These are phyloP conservation scores for Silurus lanzhouensis DNA, from an alignment of 2,797 vertebrate genomes.

Conservation along the genomic window DNA sequence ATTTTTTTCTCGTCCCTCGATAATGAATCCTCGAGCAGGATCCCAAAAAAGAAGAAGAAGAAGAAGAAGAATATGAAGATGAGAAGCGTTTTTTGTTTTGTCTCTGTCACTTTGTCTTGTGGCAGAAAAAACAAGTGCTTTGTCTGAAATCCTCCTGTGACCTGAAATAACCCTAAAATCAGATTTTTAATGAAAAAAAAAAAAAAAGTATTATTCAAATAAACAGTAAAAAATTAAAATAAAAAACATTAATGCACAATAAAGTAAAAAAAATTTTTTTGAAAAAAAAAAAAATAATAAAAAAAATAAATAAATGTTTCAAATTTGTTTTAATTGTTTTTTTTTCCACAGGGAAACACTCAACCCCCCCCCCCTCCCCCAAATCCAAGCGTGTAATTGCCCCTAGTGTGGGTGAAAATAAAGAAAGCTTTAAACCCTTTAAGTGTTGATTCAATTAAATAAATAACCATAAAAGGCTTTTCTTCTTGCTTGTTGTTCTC, in stretches of 20 bases:
- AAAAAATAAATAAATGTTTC: no score
- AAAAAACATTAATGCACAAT: no score
- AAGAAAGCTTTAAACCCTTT: conserved; percentile 53
- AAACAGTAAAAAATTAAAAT: not conserved
- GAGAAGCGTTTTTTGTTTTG: no score
- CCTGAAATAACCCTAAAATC: conserved; percentile 3
- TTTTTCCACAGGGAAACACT: conserved; percentile 24
- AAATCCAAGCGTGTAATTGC: not conserved
- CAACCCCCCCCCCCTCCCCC: no score
- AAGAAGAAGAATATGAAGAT: conserved; percentile 13
- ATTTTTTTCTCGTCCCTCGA: conserved; percentile 52
- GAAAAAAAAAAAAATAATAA: no score
- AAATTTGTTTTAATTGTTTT: conserved; percentile 15
- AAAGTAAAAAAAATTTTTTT: no score
- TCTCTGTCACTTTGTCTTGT: no score
- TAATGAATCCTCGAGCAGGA: conserved; percentile 57
- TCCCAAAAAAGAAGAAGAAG: not conserved
- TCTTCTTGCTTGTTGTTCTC: not conserved
- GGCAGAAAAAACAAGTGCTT: not conserved
- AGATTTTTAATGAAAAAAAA: no score
- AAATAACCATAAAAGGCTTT: conserved; percentile 42
- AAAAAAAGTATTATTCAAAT: not conserved
- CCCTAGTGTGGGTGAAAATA: conserved; percentile 35
- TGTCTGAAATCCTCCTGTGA: conserved; percentile 29
- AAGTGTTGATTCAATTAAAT: conserved; percentile 42